Evolutionary conservation across 2,888 invertebrate genomes (phyloP).

Genomic region (Conomelus anceps): DNA sequence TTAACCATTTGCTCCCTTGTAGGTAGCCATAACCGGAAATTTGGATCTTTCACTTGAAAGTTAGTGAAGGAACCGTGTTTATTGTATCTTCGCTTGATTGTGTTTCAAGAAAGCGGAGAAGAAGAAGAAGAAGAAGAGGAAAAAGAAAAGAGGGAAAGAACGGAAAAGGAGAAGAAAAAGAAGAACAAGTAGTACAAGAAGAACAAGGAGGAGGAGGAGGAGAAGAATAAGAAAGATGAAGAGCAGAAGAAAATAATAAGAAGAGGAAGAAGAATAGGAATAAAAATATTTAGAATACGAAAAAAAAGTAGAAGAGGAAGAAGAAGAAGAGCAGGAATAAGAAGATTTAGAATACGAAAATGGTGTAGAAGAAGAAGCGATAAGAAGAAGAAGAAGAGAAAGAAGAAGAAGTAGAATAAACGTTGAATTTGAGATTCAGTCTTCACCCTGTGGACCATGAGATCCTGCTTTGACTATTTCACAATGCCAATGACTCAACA

Average conservation of each 20-base stretch:
- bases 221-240: not conserved
- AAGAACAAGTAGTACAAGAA: too few relatives aligned
- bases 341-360: not conserved
- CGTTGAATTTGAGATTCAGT: not conserved
- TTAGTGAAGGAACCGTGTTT: too few relatives aligned
- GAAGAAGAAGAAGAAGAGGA: too few relatives aligned
- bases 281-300: not conserved
- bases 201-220: too few relatives aligned
- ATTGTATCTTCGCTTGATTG: too few relatives aligned
- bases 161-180: too few relatives aligned
- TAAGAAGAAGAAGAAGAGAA: slow-evolving; percentile 10
- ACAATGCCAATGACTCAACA: not conserved
- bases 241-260: not conserved
- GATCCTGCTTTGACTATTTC: not conserved
- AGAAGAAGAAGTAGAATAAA: not conserved
- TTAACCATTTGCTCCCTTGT: too few relatives aligned
- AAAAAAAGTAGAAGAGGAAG: not conserved
- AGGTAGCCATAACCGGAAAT: too few relatives aligned
- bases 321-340: not conserved
- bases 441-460: not conserved
- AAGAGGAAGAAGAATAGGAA: not conserved
- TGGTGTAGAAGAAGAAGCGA: slow-evolving; percentile 12
- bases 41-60: too few relatives aligned
- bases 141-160: too few relatives aligned
- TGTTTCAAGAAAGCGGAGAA: too few relatives aligned